Conservation (phyloP, 2,113 vertebrate species). For the Semnornis frantzii region DNA sequence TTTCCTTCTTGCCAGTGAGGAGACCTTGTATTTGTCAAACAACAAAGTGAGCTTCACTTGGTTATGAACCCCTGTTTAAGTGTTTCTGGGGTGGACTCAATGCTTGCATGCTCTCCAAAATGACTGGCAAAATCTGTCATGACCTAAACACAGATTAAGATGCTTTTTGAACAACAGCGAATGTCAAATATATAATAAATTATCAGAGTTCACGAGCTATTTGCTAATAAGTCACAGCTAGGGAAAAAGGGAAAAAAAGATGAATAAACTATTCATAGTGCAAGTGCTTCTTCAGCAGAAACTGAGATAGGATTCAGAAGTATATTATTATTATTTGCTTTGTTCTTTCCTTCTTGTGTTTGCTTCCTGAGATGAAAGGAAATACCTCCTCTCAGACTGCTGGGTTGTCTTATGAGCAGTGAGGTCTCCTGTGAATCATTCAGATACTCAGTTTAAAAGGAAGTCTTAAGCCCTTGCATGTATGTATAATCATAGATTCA, state of each 20-base stretch:
- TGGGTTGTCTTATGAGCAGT: not conserved
- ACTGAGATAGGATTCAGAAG: not conserved
- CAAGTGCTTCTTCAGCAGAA: not conserved
- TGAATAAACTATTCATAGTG: not conserved
- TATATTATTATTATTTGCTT: not conserved
- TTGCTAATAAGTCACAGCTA: not conserved
- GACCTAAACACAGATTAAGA: not conserved
- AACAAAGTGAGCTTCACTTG: not conserved
- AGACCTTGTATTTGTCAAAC: not conserved
- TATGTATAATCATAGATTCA: not conserved
- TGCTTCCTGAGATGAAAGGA: not conserved
- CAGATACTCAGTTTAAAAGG: not conserved
- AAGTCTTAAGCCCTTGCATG: not conserved
- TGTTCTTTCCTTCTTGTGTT: not conserved
- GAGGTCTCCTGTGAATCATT: not conserved
- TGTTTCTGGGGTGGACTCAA: not conserved
- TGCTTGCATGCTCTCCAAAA: not conserved
- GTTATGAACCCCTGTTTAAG: not conserved
- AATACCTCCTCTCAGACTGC: not conserved
- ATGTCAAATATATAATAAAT: not conserved
- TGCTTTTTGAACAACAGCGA: not conserved
- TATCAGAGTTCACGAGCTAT: not conserved
- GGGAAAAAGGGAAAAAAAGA: not conserved
- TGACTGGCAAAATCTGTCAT: not conserved
- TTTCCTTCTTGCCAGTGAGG: not conserved